These are phyloP conservation scores for Catharus bicknelli DNA, from an alignment of 2,113 vertebrate species.

Conservation along the genomic window DNA sequence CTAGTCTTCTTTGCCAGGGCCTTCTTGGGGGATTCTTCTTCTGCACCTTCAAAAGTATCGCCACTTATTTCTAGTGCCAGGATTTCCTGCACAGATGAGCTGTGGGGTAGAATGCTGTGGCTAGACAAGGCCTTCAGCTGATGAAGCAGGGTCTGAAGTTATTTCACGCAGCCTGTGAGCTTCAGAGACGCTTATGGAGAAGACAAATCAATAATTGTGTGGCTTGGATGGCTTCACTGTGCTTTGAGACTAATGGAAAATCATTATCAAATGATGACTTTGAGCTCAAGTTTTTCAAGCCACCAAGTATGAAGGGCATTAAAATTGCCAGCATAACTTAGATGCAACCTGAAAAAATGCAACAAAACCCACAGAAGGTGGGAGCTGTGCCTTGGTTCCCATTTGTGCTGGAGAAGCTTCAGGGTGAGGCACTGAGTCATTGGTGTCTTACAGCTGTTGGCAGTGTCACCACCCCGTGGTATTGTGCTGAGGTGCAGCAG, in stretches of 20 bases:
- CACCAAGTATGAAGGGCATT: neutral
- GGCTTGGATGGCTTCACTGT: neutral
- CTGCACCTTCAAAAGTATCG: neutral
- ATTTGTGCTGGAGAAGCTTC: rapidly evolving
- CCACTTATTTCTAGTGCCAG: neutral
- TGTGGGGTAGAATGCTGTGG: neutral
- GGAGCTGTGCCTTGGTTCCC: neutral
- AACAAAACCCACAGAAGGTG: rapidly evolving
- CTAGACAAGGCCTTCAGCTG: neutral
- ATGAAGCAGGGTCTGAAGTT: neutral
- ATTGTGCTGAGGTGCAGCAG: rapidly evolving
- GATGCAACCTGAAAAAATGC: neutral
- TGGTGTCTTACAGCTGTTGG: neutral
- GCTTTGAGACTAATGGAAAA: neutral
- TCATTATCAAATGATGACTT: neutral
- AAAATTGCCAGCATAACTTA: neutral
- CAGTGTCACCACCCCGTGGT: rapidly evolving
- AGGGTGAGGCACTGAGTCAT: neutral
- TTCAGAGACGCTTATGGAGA: neutral
- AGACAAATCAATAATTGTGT: neutral
- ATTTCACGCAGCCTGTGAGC: neutral
- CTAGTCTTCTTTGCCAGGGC: neutral
- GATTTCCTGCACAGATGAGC: neutral
- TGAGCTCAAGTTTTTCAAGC: neutral
- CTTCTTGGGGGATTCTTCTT: neutral